Conservation (phyloP, 2,113 vertebrate genomes). For the Zapornia atra region DNA sequence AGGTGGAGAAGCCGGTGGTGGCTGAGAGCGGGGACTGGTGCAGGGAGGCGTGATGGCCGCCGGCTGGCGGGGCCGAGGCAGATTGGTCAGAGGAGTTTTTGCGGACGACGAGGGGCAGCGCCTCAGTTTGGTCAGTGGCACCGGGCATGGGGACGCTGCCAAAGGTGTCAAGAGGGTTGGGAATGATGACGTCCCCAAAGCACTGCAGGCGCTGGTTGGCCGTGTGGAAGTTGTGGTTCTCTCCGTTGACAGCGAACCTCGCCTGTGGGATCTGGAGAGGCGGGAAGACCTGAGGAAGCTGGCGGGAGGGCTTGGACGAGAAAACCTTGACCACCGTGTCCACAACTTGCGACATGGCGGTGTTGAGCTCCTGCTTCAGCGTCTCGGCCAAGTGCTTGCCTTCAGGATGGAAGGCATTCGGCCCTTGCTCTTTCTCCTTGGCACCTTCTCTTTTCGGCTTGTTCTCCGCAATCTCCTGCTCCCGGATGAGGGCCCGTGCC, state of each 20-base stretch:
- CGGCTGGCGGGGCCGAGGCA: conserved; percentile 80
- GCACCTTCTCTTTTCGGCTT: conserved; percentile 86
- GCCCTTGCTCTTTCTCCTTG: conserved; percentile 82
- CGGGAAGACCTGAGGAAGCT: conserved; percentile 89
- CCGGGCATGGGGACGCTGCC: conserved; percentile 85
- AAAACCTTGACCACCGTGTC: conserved; percentile 99
- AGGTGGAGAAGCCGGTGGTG: conserved; percentile 89
- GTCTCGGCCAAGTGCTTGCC: conserved; percentile 94
- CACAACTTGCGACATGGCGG: conserved; percentile 96
- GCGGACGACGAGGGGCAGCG: conserved; percentile 94
- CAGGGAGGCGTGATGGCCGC: conserved; percentile 87
- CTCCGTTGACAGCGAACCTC: conserved; percentile 86
- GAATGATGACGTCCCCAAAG: conserved; percentile 95
- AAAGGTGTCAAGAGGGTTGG: conserved; percentile 91
- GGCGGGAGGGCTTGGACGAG: conserved; percentile 87
- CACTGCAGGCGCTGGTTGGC: conserved; percentile 95
- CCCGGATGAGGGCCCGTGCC: conserved; percentile 89
- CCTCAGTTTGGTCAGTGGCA: conserved; percentile 94
- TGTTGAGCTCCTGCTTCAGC: conserved; percentile 96
- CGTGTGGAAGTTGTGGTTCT: conserved; percentile 93
- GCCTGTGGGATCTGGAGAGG: conserved; percentile 90
- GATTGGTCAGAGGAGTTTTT: conserved; percentile 92
- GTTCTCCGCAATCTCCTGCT: conserved; percentile 86
- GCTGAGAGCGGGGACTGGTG: conserved; percentile 92
- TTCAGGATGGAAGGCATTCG: conserved; percentile 87